These are phyloP conservation scores for Melanotaenia parkinsoni DNA, from an alignment of 2,797 vertebrate species.

Conservation along the genomic window DNA sequence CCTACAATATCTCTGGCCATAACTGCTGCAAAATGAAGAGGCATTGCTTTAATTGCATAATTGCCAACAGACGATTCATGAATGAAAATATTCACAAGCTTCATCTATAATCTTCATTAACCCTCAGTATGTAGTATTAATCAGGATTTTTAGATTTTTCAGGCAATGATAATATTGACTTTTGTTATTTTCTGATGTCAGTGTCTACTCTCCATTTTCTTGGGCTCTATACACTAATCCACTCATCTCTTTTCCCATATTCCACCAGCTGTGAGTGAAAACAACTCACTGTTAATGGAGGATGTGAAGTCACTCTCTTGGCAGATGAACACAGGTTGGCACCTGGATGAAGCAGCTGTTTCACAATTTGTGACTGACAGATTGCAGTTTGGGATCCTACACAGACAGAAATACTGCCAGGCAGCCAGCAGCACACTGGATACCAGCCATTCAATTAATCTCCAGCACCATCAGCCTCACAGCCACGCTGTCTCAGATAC, in stretches of 20 bases:
- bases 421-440: slow-evolving; percentile 56
- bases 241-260: slow-evolving; percentile 25
- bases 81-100: not conserved
- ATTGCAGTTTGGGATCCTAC: slow-evolving; percentile 58
- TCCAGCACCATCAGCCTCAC: slow-evolving; percentile 54
- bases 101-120: not conserved
- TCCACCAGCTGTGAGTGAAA: slow-evolving; percentile 59
- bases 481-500: slow-evolving; percentile 36
- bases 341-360: slow-evolving; percentile 73
- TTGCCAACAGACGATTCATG: not conserved
- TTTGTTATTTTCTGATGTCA: not conserved
- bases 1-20: not conserved
- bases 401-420: slow-evolving; percentile 42
- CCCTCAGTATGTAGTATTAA: not conserved
- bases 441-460: slow-evolving; percentile 68
- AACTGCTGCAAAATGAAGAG: not conserved
- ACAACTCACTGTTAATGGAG: slow-evolving; percentile 60
- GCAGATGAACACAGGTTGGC: slow-evolving; percentile 64
- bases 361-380: slow-evolving; percentile 66
- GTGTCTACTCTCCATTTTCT: slow-evolving; percentile 28
- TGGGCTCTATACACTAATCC: slow-evolving; percentile 32
- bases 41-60: not conserved
- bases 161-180: slow-evolving; percentile 24
- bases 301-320: slow-evolving; percentile 74
- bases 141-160: slow-evolving; percentile 34